Base-by-base conservation (phyloP, 2,113 vertebrate species). In the Takifugu flavidus region DNA sequence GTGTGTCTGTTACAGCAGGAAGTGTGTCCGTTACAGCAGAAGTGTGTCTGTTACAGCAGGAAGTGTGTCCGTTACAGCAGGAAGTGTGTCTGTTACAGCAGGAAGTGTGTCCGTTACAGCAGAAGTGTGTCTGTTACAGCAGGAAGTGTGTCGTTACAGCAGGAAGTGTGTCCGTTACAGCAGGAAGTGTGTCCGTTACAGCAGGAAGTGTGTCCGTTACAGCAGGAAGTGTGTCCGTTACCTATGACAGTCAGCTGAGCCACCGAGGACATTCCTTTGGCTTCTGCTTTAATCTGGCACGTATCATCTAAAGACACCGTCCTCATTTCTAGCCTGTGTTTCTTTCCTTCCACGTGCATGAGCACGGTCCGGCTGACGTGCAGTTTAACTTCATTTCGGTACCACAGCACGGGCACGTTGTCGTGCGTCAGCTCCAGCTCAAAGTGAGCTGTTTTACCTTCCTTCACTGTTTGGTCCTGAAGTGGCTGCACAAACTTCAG, bases 261-360 rank as follows among this genome's bases (percentile, higher is more conserved):
- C 29, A 80, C 83, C 57, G 94, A 93, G 71, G 70, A 90, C 72
- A 96, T 62, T 59, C 94, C 91, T 87, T 93, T 95, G 59, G 95
- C 95, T 79, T 96, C 92, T 4, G 95, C 96, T 85, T 91, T 98
- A 86, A 99, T 93, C 86, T 96, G 94, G 2, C 96, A 98, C 80
- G 95, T 98, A 74, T 99, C 97, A 75, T 99, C 95, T 65, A 98
- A 85, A 2, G 92, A 94, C 82, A 94, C 82, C 72, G 89, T 91
- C 83, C 91, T 94, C 78, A 99, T 94, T 92, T 99, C 95, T 85
- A 99, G 78, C 55, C 77, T 84, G 82, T 98, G 94, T 65, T 79
- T 93, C 83, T 91, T 94, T 84, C 94, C 95, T 79, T 98, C 95
- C 56, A 93, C 89, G 27, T 92, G 89, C 10, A 92, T 93, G 74